Evolutionary conservation across 2,113 vertebrate genomes (phyloP), one percentile per base, ranked within the genome.

Genomic region (Blennius ocellaris): DNA sequence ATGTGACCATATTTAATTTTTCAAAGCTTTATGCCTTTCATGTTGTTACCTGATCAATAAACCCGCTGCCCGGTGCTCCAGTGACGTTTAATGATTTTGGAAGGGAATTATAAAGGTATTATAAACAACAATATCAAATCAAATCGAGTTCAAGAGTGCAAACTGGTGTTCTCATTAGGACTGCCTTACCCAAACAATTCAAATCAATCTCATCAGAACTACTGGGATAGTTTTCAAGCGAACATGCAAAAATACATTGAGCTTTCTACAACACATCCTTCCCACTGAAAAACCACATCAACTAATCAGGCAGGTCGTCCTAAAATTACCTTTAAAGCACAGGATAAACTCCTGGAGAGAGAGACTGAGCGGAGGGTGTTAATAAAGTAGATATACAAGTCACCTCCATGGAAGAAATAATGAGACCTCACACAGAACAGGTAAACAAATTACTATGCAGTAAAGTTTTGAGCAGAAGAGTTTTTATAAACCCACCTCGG

Each of bases 381-480:
- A 68, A 84, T 62, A 54, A 77, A 86, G 73, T 60, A 76, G 30
- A 71, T 72, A 59, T 48, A n/a, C n/a, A 47, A 66, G 56, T 67
- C 8, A 51, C 56, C 47, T 69, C 56, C 61, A 39, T 73, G 52
- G 69, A 80, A 67, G 76, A 80, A 57, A 60, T 71, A 83, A 76
- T 14, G 40, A 81, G 85, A 84, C 84, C 87, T 74, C 86, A 82
- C 89, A 80, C 74, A 81, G 81, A 80, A 82, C 58, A 39, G 76
- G 77, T 14, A 37, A 71, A 56, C 8, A 16, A 45, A 56, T 77
- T 48, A 61, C 54, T 7, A 30, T 57, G 11, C 47, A 50, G 39
- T 9, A 45, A 65, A 17, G 6, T 30, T 52, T 54, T 61, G 41
- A 72, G 37, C 0, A 0, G 47, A 63, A 11, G 9, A 11, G 14